Conservation (phyloP, 2,113 vertebrate species). For the Otus sunia region DNA sequence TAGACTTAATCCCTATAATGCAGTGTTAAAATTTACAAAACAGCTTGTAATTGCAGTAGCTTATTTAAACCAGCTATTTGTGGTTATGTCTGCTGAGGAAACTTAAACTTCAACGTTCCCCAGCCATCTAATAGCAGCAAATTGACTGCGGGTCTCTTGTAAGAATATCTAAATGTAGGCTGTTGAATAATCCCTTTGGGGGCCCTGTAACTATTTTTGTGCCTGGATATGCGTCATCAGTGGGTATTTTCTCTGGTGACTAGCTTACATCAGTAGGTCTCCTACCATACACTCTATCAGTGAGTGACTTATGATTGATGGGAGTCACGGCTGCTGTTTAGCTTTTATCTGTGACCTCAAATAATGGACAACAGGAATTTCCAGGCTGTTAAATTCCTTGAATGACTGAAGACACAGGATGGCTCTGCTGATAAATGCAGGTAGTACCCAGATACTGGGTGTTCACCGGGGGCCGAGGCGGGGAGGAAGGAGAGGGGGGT, state of each 20-base stretch:
- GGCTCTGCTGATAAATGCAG: conserved; percentile 79
- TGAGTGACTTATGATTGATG: conserved; percentile 89
- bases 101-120: conserved; percentile 74
- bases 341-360: conserved; percentile 80
- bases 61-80: conserved; percentile 75
- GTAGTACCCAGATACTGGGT: conserved; percentile 73
- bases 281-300: conserved; percentile 91
- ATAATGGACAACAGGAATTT: conserved; percentile 84
- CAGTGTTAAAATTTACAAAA: conserved; percentile 67
- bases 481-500: conserved; percentile 51
- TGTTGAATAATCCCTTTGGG: conserved; percentile 89
- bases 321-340: conserved; percentile 82
- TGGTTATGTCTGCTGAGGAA: conserved; percentile 75
- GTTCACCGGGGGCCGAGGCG: conserved; percentile 29
- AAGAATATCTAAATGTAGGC: conserved; percentile 92
- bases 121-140: conserved; percentile 65
- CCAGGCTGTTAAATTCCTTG: conserved; percentile 81
- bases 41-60: conserved; percentile 63
- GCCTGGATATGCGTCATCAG: conserved; percentile 99
- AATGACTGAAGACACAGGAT: conserved; percentile 84
- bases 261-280: conserved; percentile 98
- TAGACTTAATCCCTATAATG: conserved; percentile 46
- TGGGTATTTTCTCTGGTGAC: conserved; percentile 99
- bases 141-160: conserved; percentile 81
- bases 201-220: conserved; percentile 98